A percentile compares a stretch with the other conserved stretches of the same genome.
phyloP scores from a whole-genome alignment of 2,113 vertebrate genomes.

The Crotalus tigris region DNA sequence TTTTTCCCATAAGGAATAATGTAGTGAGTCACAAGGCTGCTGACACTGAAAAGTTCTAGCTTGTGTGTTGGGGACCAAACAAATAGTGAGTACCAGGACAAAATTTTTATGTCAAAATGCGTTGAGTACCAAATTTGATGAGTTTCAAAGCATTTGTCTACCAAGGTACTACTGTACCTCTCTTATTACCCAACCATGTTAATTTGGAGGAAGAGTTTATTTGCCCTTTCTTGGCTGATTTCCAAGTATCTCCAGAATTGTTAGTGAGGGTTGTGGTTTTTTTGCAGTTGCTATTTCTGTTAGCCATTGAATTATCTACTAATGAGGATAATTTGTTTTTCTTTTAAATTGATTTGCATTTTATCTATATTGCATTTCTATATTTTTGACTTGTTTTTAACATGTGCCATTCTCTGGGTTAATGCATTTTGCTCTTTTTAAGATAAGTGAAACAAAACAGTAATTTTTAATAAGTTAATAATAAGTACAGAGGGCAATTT shows the following conservation, averaged over 20 bases:
- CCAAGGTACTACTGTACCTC: neutral
- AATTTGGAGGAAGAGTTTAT: neutral
- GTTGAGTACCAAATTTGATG: neutral
- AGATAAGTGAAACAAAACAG: neutral
- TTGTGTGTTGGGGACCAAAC: neutral
- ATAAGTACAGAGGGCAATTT: neutral
- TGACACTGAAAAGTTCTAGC: neutral
- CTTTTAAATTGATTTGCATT: neutral
- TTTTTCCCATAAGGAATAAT: neutral
- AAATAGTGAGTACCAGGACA: neutral
- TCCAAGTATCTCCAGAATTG: neutral
- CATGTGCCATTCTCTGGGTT: neutral
- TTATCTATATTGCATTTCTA: neutral
- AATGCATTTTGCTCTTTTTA: neutral
- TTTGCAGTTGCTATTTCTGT: neutral
- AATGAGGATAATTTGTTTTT: neutral
- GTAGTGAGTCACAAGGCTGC: neutral
- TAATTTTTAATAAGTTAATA: neutral
- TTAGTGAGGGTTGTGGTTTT: neutral
- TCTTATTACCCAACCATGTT: neutral
- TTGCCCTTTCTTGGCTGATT: neutral
- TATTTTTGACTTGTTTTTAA: neutral
- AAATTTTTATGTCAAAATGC: neutral
- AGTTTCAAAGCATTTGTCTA: neutral
- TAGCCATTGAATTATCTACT: neutral